Evolutionary conservation across 2,797 vertebrate species (phyloP).

Genomic region (Xerus rutilus): DNA sequence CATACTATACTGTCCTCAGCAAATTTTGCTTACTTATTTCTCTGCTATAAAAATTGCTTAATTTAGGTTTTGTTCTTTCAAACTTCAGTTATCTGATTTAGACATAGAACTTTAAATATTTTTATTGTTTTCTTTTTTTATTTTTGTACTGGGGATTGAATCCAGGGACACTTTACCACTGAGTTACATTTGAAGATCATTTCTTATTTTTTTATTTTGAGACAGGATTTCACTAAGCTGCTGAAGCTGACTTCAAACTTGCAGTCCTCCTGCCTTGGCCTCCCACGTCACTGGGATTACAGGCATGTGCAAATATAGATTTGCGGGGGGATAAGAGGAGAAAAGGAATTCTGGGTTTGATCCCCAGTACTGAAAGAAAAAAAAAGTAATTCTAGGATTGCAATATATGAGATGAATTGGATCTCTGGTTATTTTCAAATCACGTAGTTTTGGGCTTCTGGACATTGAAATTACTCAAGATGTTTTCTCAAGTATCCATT

Average conservation of each 20-base stretch:
- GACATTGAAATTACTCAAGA: not conserved
- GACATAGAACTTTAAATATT: not conserved
- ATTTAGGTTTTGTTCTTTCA: conserved; percentile 15
- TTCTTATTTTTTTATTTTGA: no score
- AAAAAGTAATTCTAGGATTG: not conserved
- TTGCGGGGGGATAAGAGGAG: not conserved
- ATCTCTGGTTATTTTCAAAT: not conserved
- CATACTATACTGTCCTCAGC: not conserved
- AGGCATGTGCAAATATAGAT: not conserved
- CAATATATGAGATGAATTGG: not conserved
- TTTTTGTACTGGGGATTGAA: no score
- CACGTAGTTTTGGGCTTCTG: not conserved
- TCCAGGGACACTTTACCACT: no score
- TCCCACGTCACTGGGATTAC: no score
- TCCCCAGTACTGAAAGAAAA: not conserved
- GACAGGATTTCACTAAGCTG: no score
- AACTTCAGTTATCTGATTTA: not conserved
- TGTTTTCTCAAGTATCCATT: not conserved
- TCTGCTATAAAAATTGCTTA: not conserved
- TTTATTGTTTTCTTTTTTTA: no score
- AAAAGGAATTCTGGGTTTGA: not conserved
- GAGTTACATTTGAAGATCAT: no score
- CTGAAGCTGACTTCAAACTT: no score
- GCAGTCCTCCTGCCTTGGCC: no score
- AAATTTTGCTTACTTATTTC: not conserved